Evolutionary conservation across 2,888 invertebrate genomes (phyloP), one percentile per base, ranked within the genome.

Genomic region (Eilema depressum): DNA sequence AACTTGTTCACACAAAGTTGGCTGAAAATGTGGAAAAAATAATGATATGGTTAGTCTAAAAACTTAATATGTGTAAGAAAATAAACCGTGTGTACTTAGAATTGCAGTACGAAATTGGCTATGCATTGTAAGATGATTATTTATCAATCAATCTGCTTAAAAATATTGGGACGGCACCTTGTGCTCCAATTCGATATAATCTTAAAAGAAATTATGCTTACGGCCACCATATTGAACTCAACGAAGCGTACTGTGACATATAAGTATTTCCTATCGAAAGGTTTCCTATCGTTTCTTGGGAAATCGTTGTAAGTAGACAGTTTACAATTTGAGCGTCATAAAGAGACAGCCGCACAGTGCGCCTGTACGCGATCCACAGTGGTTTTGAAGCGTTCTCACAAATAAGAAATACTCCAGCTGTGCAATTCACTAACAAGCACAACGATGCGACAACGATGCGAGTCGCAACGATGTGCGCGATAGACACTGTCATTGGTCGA

Each of bases 1-100:
- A 92, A 92, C 90, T 91, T 92, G 94, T 95, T 95, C 94, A 95
- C 94, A 94, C 92, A 94, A 92, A 94, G 94, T 93, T 94, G 91
- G 95, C 95, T 95, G 95, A 90, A 95, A 95, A 94, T 92, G 87
- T 91, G 90, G 88, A 92, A 91, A 88, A 92, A 89, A 92, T 89
- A 86, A 91, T 89, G 83, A 76, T 76, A 89, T 90, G 87, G 87
- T 93, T 93, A 94, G 91, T 93, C 88, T 91, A 90, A 87, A 63
- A 89, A 89, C 84, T 84, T 80, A 85, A 86, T 83, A 82, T 81
- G 85, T 84, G 82, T 75, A 79, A 81, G 63, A 73, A 70, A 84
- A 70, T 53, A 71, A 30, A 62, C 41, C 12, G 5, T 59, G 68
- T 64, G 30, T 63, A 23, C 3, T 30, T n/a, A n/a, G n/a, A n/a